These are phyloP conservation scores for Orius insidiosus DNA, from an alignment of 1,140 invertebrate genomes.

Conservation along the genomic window DNA sequence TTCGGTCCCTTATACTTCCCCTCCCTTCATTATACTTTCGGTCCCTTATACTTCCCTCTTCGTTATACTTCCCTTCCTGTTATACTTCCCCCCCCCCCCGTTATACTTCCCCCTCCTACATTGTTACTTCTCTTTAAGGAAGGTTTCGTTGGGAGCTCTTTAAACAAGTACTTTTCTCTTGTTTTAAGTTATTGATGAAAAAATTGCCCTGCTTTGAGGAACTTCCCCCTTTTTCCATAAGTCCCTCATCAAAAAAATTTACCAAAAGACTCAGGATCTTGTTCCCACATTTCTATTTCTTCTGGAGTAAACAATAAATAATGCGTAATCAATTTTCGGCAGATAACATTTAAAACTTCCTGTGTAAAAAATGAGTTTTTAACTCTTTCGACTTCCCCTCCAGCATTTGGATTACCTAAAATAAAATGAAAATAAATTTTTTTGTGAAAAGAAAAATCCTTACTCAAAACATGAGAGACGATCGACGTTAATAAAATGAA, in stretches of 20 bases:
- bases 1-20: no score
- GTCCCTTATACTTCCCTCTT: no score
- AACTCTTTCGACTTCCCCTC: constrained; percentile 45
- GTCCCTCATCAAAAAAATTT: constrained; percentile 22
- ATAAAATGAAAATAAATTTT: constrained; percentile 7
- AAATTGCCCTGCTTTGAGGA: no score
- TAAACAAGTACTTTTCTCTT: no score
- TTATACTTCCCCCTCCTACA: no score
- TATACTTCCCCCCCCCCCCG: no score
- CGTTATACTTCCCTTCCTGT: no score
- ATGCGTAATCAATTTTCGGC: constrained; percentile 62
- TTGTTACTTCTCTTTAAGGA: no score
- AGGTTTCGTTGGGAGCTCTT: no score
- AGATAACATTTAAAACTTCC: constrained; percentile 55
- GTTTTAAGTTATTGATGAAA: no score
- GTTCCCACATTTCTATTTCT: constrained; percentile 77
- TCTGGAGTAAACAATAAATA: constrained; percentile 72
- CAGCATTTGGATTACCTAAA: constrained; percentile 30
- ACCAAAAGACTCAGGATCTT: constrained; percentile 77
- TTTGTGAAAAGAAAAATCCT: constrained; percentile 3
- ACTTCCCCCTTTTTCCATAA: no score
- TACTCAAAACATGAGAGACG: constrained; percentile 29
- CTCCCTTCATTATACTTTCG: no score
- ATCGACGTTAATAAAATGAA: constrained; percentile 77
- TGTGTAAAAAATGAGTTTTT: constrained; percentile 51